Base-by-base conservation (phyloP, 2,113 vertebrate genomes). In the Eulemur macaco region DNA sequence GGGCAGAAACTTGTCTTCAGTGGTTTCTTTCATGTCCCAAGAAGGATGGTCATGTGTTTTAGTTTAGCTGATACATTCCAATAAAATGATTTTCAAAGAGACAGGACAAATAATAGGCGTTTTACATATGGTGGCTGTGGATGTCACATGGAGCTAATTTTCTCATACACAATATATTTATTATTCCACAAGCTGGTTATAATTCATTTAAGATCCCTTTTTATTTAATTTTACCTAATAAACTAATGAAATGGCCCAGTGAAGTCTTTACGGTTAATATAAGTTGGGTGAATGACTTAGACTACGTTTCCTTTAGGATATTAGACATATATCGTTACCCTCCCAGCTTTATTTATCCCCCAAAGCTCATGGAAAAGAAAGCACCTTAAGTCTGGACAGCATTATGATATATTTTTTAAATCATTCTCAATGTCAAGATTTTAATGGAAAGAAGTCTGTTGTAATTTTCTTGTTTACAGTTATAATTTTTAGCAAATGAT, bases 11-110 rank as follows among this genome's bases (percentile, higher is more conserved):
- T 97, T 98, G 92, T 98, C 95, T 97, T 98, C 96, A 98, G 98
- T 98, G 95, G 97, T 98, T 98, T 98, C 97, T 98, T 99, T 98
- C 97, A 98, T 98, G 98, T 98, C 97, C 95, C 95, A 98, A 98
- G 98, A 98, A 98, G 96, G 94, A 98, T 60, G 94, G 97, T 99
- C 99, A 99, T 98, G 98, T 98, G 98, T 98, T 98, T 99, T 97
- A 98, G 98, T 98, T 99, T 98, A 99, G 98, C 98, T 97, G 98
- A 98, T 98, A 98, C 99, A 99, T 98, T 99, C 98, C 99, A 99
- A 99, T 99, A 99, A 98, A 99, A 98, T 99, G 96, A 99, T 99
- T 99, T 99, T 98, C 98, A 98, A 99, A 99, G 98, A 97, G 95
- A 98, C 97, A 98, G 97, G 98, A 98, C 98, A 98, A 99, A 98